Base-by-base conservation (phyloP, 2,888 invertebrate genomes). In the Leucoptera coffeella region DNA sequence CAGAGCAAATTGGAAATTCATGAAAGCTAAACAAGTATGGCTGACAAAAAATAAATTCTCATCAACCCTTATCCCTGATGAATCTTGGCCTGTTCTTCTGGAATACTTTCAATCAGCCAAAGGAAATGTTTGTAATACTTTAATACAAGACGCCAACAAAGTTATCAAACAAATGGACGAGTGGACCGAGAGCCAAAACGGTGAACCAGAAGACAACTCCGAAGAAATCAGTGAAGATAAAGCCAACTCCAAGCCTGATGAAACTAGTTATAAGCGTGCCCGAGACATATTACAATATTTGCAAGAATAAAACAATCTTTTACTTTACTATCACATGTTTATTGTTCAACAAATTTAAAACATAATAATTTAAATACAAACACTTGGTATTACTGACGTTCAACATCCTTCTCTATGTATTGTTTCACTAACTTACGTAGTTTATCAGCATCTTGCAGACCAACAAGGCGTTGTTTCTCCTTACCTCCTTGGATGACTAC, bases 361-460 rank as follows among this genome's bases (percentile, higher is more conserved):
- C 6, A 17, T 17, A 7, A 7, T 7, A 17, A 17, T 17, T 17
- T 17, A 17, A 17, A 17, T 17, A 17, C 17, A 17, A 17, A 9
- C 9, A 17, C 6, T 9, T 9, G 6, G 6, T 17, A 17, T 8
- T 5, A 57, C 35, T 67, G 58, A 10, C 53, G 42, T 53, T 64
- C 51, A 28, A 50, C 58, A 32, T 58, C 49, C n/a, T n/a, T n/a
- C n/a, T n/a, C n/a, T n/a, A n/a, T n/a, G n/a, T n/a, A n/a, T n/a
- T n/a, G n/a, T n/a, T n/a, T n/a, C n/a, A 38, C 82, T 81, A 95
- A 96, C 28, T 83, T 79, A 38, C 85, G 78, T 15, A 97, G 73
- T 49, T 89, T 87, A 45, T 93, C 95, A 35, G 89, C 85, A 47
- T 96, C 95, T 57, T 91, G 88, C 6, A 95, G 62, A 1, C 96